Base-by-base conservation (phyloP, 1,140 invertebrate genomes). In the Zaprionus kolodkinae region DNA sequence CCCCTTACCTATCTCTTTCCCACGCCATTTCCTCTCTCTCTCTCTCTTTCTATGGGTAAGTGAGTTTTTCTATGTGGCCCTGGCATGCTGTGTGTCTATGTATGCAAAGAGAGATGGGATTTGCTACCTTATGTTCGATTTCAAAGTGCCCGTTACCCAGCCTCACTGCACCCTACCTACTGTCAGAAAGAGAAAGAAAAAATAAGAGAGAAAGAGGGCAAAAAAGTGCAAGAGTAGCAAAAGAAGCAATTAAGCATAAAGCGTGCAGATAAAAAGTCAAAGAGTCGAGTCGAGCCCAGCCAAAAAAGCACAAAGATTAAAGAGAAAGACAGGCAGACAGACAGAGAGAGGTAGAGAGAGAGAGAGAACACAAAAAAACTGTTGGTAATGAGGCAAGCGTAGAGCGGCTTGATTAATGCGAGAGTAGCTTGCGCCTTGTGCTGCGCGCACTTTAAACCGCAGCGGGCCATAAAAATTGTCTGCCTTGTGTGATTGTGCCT, bases 201-300 rank as follows among this genome's bases (percentile, higher is more conserved):
- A n/a, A n/a, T n/a, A 21, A 21, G 21, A 21, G 21, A 21, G 21
- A 21, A 21, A 21, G 21, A 21, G 2, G 5, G 5, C 30, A 33
- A 33, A 38, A 64, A 69, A 52, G 45, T 33, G 54, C 59, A 72
- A 72, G 60, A 79, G 55, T 54, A 50, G 70, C 78, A 76, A 65
- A 71, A 64, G 77, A 60, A 72, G 79, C 77, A 79, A 81, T 81
- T 81, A 79, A 79, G 78, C 78, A 81, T 76, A 72, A 78, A 79
- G 59, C 63, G 68, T 69, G 33, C 52, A 68, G 72, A 79, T 76
- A 79, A 79, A 79, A 78, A 79, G 78, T 74, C 70, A 78, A 79
- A 79, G 64, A 76, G 75, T 60, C 68, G 50, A 67, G 45, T 56
- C 15, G 63, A 54, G 45, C 65, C 21, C 57, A 55, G 62, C 66